These are phyloP conservation scores for Myodes glareolus DNA, from an alignment of 2,113 vertebrate species.

Conservation along the genomic window DNA sequence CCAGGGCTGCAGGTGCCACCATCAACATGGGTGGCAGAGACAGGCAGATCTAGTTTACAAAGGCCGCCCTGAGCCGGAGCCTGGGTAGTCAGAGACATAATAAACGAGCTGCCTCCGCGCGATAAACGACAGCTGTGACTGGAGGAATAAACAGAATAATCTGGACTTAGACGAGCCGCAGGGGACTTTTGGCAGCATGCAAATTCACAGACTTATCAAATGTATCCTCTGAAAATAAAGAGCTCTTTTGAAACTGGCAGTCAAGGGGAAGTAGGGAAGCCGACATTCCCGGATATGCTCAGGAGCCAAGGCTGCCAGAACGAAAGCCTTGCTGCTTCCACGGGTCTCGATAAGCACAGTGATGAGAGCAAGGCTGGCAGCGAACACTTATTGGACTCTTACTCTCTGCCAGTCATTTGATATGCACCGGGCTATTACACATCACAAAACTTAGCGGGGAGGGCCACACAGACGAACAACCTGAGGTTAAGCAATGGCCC, in stretches of 20 bases:
- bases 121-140: conserved; percentile 85
- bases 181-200: conserved; percentile 83
- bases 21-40: background rate
- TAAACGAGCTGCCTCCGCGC: conserved; percentile 79
- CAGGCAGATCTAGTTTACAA: conserved; percentile 69
- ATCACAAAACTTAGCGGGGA: background rate
- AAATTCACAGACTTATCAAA: conserved; percentile 82
- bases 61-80: conserved; percentile 72
- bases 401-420: background rate
- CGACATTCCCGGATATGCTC: background rate
- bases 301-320: background rate
- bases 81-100: conserved; percentile 77
- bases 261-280: conserved; percentile 74
- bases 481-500: background rate
- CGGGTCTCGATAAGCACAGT: background rate
- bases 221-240: conserved; percentile 83
- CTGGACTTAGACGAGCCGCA: conserved; percentile 84
- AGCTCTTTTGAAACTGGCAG: conserved; percentile 81
- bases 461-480: background rate
- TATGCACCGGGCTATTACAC: background rate
- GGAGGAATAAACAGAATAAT: conserved; percentile 88
- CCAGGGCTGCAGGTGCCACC: conserved; percentile 9
- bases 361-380: background rate
- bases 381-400: background rate
- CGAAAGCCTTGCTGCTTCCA: fast-evolving